Conservation (phyloP, 2,797 vertebrate genomes). For the Valencia hispanica region DNA sequence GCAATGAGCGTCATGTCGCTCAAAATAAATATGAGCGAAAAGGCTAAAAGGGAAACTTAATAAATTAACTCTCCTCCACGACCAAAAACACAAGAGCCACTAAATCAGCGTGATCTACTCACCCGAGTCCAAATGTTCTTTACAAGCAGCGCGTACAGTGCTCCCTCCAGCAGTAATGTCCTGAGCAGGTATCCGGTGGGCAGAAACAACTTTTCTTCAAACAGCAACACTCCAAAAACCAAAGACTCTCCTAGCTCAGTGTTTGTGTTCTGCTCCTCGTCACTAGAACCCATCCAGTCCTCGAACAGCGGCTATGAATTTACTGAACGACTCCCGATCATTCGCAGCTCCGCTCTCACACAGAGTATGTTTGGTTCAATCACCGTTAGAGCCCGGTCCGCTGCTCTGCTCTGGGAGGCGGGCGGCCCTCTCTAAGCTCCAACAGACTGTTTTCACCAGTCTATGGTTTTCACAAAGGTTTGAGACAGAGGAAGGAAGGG, state of each 20-base stretch:
- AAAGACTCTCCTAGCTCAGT: neutral
- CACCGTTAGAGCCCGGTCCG: slow-evolving; percentile 46
- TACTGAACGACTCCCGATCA: neutral
- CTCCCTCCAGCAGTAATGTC: slow-evolving; percentile 28
- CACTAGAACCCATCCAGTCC: slow-evolving; percentile 18
- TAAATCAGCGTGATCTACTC: slow-evolving; percentile 43
- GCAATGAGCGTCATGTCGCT: neutral
- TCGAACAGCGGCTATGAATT: neutral
- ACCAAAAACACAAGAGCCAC: neutral
- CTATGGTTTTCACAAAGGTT: slow-evolving; percentile 47
- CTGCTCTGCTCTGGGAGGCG: slow-evolving; percentile 48
- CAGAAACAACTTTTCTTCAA: slow-evolving; percentile 40
- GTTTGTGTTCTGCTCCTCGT: slow-evolving; percentile 6
- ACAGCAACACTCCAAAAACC: neutral
- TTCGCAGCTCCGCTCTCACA: slow-evolving; percentile 6
- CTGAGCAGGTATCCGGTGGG: neutral
- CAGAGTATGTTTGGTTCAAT: slow-evolving; percentile 38
- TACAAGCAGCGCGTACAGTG: neutral
- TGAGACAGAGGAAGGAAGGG: slow-evolving; percentile 31
- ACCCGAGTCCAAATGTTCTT: slow-evolving; percentile 49
- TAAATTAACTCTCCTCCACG: neutral
- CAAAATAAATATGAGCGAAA: neutral
- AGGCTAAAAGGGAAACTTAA: neutral
- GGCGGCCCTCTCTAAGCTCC: slow-evolving; percentile 36
- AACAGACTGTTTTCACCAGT: slow-evolving; percentile 28